Percentiles rank a stretch among this genome's conserved stretches.
phyloP scores from a whole-genome alignment of 2,797 vertebrate species.

The Atherinosoma microstoma region DNA sequence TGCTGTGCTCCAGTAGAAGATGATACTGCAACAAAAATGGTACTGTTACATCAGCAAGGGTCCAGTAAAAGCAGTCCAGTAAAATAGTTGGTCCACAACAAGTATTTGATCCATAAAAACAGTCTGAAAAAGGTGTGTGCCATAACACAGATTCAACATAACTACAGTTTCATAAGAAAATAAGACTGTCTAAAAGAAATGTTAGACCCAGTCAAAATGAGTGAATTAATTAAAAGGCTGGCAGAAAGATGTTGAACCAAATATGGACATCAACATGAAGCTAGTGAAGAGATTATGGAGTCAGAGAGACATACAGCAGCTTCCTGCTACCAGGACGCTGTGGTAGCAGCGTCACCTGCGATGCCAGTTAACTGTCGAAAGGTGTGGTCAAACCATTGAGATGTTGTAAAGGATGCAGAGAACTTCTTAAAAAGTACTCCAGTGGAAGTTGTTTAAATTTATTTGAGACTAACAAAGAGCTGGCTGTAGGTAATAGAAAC shows the following conservation, averaged over 20 bases:
- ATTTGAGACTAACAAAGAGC: not conserved
- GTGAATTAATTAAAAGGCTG: not conserved
- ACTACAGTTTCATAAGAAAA: not conserved
- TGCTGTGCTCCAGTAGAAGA: too few species aligned
- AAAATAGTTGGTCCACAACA: too few species aligned
- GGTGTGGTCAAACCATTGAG: slow-evolving; percentile 9
- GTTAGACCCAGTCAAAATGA: not conserved
- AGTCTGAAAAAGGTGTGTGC: not conserved
- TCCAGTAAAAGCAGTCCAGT: too few species aligned
- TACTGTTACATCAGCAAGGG: too few species aligned
- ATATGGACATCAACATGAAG: not conserved
- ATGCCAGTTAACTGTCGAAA: not conserved
- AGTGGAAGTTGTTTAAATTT: not conserved
- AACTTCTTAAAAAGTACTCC: not conserved
- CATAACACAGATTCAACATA: slow-evolving; percentile 4
- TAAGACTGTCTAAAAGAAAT: not conserved
- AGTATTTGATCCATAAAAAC: too few species aligned
- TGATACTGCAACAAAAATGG: too few species aligned
- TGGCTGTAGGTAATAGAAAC: not conserved
- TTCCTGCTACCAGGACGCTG: not conserved
- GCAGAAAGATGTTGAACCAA: not conserved
- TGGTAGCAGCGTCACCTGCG: slow-evolving; percentile 13
- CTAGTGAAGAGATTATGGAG: slow-evolving; percentile 1
- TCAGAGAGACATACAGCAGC: slow-evolving; percentile 3
- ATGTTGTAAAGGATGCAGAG: slow-evolving; percentile 2